phyloP scores from a whole-genome alignment of 2,888 invertebrate species.

The Callinectes sapidus region DNA sequence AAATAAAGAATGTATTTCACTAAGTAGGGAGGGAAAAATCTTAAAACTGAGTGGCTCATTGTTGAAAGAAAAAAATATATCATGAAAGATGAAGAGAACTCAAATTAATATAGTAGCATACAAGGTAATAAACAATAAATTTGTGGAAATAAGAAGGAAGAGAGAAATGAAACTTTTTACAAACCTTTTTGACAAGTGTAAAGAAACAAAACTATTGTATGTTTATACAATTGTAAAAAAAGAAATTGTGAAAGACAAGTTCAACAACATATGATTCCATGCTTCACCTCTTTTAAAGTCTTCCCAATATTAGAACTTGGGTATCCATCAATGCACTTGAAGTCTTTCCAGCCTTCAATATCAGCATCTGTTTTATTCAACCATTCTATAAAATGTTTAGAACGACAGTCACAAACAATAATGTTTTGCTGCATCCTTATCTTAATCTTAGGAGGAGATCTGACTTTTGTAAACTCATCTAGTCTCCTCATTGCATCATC shows the following conservation, averaged over 20 bases:
- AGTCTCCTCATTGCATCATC: conserved; percentile 76
- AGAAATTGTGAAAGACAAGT: no score
- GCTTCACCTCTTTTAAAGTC: conserved; percentile 46
- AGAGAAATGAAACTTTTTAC: no score
- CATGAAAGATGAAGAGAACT: not conserved
- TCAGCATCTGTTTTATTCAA: conserved; percentile 78
- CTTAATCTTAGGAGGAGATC: conserved; percentile 78
- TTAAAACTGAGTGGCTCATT: no score
- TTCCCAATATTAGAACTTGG: conserved; percentile 55
- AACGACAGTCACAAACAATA: conserved; percentile 81
- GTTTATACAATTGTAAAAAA: no score
- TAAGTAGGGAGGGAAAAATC: no score
- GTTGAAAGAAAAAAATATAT: not conserved
- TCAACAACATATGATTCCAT: not conserved
- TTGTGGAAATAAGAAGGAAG: not conserved
- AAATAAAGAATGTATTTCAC: no score
- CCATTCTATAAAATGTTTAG: conserved; percentile 82
- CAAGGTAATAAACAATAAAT: no score
- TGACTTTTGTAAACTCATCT: conserved; percentile 78
- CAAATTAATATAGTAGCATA: no score
- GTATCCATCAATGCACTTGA: conserved; percentile 63
- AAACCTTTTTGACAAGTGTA: not conserved
- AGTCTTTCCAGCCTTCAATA: conserved; percentile 39
- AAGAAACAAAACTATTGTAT: not conserved
- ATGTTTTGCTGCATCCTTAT: conserved; percentile 83